Evolutionary conservation across 2,888 invertebrate species (phyloP), one percentile per base, ranked within the genome.

Genomic region (Callyntrura sp.): DNA sequence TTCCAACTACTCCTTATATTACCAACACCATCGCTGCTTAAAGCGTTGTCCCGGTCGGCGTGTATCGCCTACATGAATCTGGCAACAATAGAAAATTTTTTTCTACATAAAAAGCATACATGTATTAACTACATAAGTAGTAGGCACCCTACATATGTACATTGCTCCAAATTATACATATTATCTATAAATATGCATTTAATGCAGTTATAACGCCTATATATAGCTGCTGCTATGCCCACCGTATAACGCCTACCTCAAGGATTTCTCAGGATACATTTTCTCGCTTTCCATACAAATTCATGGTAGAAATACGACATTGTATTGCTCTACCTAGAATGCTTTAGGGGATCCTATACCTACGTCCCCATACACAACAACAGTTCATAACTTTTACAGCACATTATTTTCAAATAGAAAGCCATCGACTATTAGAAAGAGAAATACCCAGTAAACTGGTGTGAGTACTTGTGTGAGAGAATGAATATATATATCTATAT

Each of bases 341-440:
- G 28, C 8, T 14, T 2, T 17, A 62, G 11, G 62, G 68, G 8
- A 43, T 35, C 17, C n/a, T n/a, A 43, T 68, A 43, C 17, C 3
- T 68, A 25, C 51, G 9, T 51, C 12, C 9, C 12, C 9, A n/a
- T n/a, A 12, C 28, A 28, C 11, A 12, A 25, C 68, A 35, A n/a
- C 35, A 70, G 43, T 70, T 70, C 14, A 17, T 70, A 70, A 70
- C 68, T 43, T 70, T 70, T 70, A 43, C 43, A 70, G 12, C 68
- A 43, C 68, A 70, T 70, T 70, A 70, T 70, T 70, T 12, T 51
- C 62, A n/a, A 17, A 70, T 70, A 43, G 68, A 70, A 70, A 17
- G 68, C 68, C 23, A 70, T 70, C 11, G 35, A 70, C 68, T 70
- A 43, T 35, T 35, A 35, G 35, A 35, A 35, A 35, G 35, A 5